These are phyloP conservation scores for Drosophila fulvimacula DNA, from an alignment of 2,888 invertebrate species.

Conservation along the genomic window DNA sequence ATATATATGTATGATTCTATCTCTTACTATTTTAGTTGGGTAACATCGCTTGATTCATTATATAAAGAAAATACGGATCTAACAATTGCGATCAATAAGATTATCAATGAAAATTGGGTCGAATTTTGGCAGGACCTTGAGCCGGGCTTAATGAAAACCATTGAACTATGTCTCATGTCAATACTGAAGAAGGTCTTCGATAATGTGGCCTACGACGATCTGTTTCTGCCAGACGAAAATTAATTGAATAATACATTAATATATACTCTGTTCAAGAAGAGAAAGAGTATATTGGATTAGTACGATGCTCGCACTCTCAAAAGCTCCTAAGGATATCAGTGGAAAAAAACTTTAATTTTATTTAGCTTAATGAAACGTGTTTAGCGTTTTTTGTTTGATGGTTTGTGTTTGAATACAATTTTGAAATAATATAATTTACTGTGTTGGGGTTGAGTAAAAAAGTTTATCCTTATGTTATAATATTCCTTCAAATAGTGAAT, in stretches of 20 bases:
- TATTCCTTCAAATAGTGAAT: not conserved
- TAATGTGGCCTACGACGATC: slow-evolving; percentile 58
- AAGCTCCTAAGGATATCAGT: not conserved
- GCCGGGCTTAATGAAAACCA: slow-evolving; percentile 17
- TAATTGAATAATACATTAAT: too few species aligned
- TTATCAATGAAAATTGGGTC: slow-evolving; percentile 59
- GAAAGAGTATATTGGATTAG: not conserved
- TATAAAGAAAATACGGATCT: slow-evolving; percentile 61
- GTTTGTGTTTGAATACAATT: not conserved
- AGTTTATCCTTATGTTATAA: not conserved
- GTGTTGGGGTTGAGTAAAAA: not conserved
- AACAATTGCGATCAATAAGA: slow-evolving; percentile 41
- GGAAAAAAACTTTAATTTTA: not conserved
- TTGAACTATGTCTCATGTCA: slow-evolving; percentile 26
- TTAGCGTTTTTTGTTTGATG: not conserved
- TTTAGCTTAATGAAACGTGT: not conserved
- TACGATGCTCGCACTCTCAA: not conserved
- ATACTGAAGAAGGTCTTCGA: slow-evolving; percentile 50
- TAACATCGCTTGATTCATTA: slow-evolving; percentile 42
- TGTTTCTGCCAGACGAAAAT: slow-evolving; percentile 47
- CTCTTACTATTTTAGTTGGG: slow-evolving; percentile 46
- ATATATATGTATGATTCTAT: not conserved
- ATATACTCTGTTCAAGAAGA: not conserved
- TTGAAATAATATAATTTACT: not conserved
- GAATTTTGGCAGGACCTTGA: slow-evolving; percentile 61